Conservation (phyloP, 2,113 vertebrate genomes). For the Notothenia coriiceps region DNA sequence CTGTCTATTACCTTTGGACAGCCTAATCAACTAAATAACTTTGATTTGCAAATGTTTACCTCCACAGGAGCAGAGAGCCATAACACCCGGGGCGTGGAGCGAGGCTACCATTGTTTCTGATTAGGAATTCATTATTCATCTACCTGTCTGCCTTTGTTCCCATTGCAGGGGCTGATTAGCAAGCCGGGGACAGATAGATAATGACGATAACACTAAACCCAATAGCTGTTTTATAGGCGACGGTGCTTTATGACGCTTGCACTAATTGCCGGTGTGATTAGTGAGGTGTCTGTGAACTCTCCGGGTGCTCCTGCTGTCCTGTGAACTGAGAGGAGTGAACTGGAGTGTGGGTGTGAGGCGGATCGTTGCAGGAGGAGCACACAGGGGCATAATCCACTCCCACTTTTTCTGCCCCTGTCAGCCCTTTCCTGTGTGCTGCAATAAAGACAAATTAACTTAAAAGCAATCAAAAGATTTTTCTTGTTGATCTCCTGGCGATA, state of each 20-base stretch:
- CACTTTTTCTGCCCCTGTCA: constrained; percentile 74
- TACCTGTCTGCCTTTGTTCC: constrained; percentile 52
- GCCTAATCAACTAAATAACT: constrained; percentile 71
- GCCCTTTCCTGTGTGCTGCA: constrained; percentile 68
- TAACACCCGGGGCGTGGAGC: constrained; percentile 45
- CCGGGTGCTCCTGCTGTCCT: constrained; percentile 56
- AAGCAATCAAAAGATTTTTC: constrained; percentile 74
- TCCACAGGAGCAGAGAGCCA: constrained; percentile 60
- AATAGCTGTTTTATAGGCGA: constrained; percentile 75
- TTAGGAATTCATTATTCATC: constrained; percentile 71
- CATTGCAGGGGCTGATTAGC: constrained; percentile 70
- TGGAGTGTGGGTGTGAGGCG: constrained; percentile 39
- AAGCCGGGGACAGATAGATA: constrained; percentile 55
- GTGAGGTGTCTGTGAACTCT: constrained; percentile 73
- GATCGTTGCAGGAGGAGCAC: constrained; percentile 67
- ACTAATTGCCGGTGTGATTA: constrained; percentile 83
- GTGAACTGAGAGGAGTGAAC: constrained; percentile 57
- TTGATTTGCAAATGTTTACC: constrained; percentile 77
- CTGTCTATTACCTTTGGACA: constrained; percentile 52
- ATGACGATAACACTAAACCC: constrained; percentile 73
- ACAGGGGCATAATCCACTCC: constrained; percentile 74
- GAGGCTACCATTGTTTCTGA: constrained; percentile 69
- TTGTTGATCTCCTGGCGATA: constrained; percentile 58
- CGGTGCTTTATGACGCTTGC: constrained; percentile 77
- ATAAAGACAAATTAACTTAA: constrained; percentile 80